These are phyloP conservation scores for Biston stratarius DNA, from an alignment of 2,888 invertebrate species.

Conservation along the genomic window DNA sequence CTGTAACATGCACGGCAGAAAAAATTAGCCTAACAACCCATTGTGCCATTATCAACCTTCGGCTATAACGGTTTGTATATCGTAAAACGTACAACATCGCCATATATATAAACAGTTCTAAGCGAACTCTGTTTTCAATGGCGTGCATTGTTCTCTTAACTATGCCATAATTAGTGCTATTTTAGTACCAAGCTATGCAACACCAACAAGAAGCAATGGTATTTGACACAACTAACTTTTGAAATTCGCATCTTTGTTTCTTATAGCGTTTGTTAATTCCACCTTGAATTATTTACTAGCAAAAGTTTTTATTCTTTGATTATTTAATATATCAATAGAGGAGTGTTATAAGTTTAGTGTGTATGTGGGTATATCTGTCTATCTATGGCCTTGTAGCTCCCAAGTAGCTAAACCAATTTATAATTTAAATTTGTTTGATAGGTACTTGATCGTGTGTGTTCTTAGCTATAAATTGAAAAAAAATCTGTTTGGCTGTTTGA, in stretches of 20 bases:
- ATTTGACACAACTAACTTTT: conserved; percentile 49
- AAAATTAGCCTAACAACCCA: conserved; percentile 29
- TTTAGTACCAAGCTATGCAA: conserved; percentile 38
- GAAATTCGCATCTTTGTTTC: conserved; percentile 52
- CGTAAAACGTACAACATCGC: conserved; percentile 35
- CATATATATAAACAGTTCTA: conserved; percentile 34
- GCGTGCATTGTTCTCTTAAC: conserved; percentile 55
- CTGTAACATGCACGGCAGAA: conserved; percentile 18
- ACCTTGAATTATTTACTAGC: conserved; percentile 12
- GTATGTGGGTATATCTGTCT: no score
- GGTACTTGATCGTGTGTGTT: no score
- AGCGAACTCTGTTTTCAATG: conserved; percentile 39
- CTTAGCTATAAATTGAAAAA: no score
- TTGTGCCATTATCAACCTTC: conserved; percentile 39
- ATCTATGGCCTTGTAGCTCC: no score
- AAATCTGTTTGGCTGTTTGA: no score
- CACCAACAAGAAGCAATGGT: conserved; percentile 30
- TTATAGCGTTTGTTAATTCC: background rate
- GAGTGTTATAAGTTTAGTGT: no score
- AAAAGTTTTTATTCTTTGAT: background rate
- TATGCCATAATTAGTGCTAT: conserved; percentile 56
- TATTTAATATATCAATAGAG: no score
- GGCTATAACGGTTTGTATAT: conserved; percentile 32
- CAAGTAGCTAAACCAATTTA: no score
- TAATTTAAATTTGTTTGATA: no score